Evolutionary conservation across 2,797 vertebrate genomes (phyloP).

Genomic region (Acanthis flammea): DNA sequence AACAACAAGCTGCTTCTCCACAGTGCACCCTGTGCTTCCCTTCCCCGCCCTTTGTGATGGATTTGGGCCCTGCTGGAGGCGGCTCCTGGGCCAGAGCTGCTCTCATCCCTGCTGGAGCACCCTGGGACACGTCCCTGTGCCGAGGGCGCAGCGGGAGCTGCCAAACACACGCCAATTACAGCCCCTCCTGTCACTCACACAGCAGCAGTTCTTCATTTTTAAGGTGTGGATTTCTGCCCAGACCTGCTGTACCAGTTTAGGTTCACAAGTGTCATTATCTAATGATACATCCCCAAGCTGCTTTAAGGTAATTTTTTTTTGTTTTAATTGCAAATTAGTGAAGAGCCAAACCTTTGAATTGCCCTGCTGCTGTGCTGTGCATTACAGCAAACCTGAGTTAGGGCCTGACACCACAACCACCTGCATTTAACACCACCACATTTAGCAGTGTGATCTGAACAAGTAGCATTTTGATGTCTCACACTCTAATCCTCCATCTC

Average conservation of each 20-base stretch:
- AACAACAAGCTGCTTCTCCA: background rate
- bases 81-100: fast-evolving
- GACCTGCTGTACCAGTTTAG: conserved; percentile 30
- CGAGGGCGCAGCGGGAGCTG: fast-evolving
- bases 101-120: background rate
- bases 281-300: background rate
- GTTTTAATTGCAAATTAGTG: background rate
- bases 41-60: fast-evolving
- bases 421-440: background rate
- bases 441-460: background rate
- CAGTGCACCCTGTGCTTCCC: background rate
- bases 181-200: background rate
- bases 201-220: background rate
- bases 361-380: background rate
- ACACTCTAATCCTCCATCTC: background rate
- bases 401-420: background rate
- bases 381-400: background rate
- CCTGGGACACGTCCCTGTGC: fast-evolving
- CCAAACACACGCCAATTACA: background rate
- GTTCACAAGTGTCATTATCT: background rate
- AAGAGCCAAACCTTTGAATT: background rate
- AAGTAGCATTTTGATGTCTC: background rate
- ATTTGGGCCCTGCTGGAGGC: background rate
- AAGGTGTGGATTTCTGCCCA: conserved; percentile 37
- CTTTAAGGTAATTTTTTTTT: background rate